Percentiles rank a stretch among this genome's conserved stretches.
Evolutionary conservation across 2,888 invertebrate species (phyloP).

Genomic region (Amphipoea oculea): DNA sequence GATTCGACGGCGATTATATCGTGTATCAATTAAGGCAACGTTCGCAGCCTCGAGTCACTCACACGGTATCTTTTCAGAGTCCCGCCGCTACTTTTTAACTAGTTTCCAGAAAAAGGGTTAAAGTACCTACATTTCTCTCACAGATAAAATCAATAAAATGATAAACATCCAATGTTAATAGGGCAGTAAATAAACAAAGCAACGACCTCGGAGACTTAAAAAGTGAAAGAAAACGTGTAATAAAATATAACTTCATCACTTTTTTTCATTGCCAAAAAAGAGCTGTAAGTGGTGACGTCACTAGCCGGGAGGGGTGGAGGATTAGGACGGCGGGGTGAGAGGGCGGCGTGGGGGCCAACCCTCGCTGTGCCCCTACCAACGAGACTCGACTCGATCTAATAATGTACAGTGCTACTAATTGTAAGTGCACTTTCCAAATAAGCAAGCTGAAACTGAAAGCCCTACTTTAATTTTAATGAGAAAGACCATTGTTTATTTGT

Average conservation of each 20-base stretch:
- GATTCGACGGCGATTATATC: slow-evolving; percentile 72
- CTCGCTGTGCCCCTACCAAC: slow-evolving; percentile 76
- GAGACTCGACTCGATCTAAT: slow-evolving; percentile 70
- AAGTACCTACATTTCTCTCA: neutral
- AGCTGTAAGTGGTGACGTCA: slow-evolving; percentile 88
- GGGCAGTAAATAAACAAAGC: slow-evolving; percentile 68
- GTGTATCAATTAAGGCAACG: slow-evolving; percentile 76
- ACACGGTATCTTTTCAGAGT: slow-evolving; percentile 28
- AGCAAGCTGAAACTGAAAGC: slow-evolving; percentile 38
- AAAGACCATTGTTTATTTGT: slow-evolving; percentile 18
- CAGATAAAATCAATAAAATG: slow-evolving; percentile 32
- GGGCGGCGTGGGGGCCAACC: slow-evolving; percentile 76
- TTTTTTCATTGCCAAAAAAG: slow-evolving; percentile 86
- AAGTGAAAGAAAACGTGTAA: slow-evolving; percentile 73
- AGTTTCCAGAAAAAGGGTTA: slow-evolving; percentile 23
- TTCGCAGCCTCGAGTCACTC: slow-evolving; percentile 49
- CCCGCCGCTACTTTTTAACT: slow-evolving; percentile 15
- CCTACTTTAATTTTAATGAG: slow-evolving; percentile 27
- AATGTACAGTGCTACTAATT: slow-evolving; percentile 45
- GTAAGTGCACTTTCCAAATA: slow-evolving; percentile 51
- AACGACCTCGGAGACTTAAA: slow-evolving; percentile 72
- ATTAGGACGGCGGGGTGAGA: slow-evolving; percentile 80
- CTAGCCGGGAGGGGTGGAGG: slow-evolving; percentile 82
- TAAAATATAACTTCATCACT: slow-evolving; percentile 80
- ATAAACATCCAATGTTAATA: slow-evolving; percentile 37